These are phyloP conservation scores for Empidonax traillii DNA, from an alignment of 2,113 vertebrate genomes.

Conservation along the genomic window DNA sequence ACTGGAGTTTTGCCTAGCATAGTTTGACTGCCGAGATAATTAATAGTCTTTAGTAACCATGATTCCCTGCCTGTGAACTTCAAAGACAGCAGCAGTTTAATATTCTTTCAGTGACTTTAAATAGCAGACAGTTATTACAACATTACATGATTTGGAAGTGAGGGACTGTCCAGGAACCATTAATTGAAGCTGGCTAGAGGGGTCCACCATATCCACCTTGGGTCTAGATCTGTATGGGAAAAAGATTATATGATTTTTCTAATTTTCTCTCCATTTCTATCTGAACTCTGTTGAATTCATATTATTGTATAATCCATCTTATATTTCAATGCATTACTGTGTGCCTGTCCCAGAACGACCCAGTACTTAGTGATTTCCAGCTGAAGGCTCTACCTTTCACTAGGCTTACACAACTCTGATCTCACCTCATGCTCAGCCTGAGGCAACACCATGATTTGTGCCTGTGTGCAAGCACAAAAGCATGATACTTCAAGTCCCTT, in stretches of 20 bases:
- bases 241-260: neutral
- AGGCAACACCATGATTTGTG: neutral
- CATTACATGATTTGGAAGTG: neutral
- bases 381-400: neutral
- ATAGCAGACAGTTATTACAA: neutral
- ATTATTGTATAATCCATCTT: neutral
- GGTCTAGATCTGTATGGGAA: neutral
- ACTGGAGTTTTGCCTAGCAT: neutral
- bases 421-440: neutral
- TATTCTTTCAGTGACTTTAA: constrained; percentile 29
- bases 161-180: neutral
- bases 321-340: neutral
- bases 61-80: constrained; percentile 6
- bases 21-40: constrained; percentile 42
- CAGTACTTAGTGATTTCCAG: neutral
- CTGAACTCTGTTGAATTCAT: neutral
- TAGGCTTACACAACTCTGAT: neutral
- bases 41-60: constrained; percentile 24
- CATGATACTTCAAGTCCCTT: neutral
- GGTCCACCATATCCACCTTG: neutral
- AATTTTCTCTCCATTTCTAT: neutral
- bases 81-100: constrained; percentile 36
- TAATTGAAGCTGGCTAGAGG: neutral
- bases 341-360: neutral
- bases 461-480: neutral